Percentiles rank a stretch among this genome's conserved stretches.
Conservation (phyloP, 2,888 invertebrate species). For the Baccha elongata region DNA sequence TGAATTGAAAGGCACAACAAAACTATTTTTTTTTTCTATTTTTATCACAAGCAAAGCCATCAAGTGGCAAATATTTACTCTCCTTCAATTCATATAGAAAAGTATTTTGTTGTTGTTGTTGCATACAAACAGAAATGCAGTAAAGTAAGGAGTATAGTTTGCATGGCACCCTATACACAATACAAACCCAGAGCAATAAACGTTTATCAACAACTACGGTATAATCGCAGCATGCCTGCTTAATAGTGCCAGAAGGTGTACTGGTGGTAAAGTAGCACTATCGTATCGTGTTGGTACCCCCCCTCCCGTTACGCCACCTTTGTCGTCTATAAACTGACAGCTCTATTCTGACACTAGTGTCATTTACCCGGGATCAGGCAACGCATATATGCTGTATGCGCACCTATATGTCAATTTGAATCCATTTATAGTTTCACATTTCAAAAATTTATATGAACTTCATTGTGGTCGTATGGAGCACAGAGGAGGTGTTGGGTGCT, state of each 20-base stretch:
- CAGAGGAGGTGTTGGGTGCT: neutral
- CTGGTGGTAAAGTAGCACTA: conserved; percentile 31
- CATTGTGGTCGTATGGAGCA: neutral
- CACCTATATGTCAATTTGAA: conserved; percentile 58
- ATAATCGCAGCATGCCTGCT: conserved; percentile 45
- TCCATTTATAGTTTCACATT: conserved; percentile 68
- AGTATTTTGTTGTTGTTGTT: conserved; percentile 53
- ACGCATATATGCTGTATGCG: conserved; percentile 18
- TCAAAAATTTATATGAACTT: conserved; percentile 57
- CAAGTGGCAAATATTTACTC: conserved; percentile 73
- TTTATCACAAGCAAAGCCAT: conserved; percentile 65
- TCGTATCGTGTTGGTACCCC: neutral
- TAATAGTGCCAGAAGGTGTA: conserved; percentile 37
- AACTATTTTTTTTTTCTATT: conserved; percentile 63
- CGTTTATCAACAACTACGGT: conserved; percentile 62
- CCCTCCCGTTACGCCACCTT: neutral
- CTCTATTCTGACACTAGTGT: conserved; percentile 58
- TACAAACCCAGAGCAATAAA: conserved; percentile 60
- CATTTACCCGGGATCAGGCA: conserved; percentile 61
- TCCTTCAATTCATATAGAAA: conserved; percentile 57
- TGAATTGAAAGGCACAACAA: conserved; percentile 16
- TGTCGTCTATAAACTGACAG: conserved; percentile 42
- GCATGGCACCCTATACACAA: neutral
- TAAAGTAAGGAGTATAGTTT: conserved; percentile 33
- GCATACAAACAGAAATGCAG: neutral